Evolutionary conservation across 2,888 invertebrate genomes (phyloP).

Genomic region (Apomyelois bistriatella): DNA sequence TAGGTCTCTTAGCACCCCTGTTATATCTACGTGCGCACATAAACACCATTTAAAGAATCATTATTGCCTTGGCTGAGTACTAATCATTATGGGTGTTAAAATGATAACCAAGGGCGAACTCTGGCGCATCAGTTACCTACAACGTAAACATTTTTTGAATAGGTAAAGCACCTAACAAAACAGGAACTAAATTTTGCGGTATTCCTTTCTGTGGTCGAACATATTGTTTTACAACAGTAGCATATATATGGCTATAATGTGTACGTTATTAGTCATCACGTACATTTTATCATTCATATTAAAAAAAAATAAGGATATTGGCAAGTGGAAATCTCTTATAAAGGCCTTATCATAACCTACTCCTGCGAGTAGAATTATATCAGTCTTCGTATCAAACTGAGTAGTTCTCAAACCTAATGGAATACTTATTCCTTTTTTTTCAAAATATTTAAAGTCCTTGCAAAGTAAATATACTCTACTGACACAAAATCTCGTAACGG

Average conservation of each 20-base stretch:
- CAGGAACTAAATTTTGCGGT: neutral
- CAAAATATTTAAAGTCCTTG: no score
- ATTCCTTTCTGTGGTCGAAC: neutral
- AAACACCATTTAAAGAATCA: slow-evolving; percentile 67
- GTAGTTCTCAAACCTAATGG: no score
- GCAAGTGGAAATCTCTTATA: no score
- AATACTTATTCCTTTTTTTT: no score
- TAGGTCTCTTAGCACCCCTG: slow-evolving; percentile 52
- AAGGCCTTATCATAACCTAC: no score
- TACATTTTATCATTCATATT: neutral
- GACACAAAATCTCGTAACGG: no score
- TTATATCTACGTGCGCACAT: slow-evolving; percentile 57
- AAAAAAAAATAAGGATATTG: no score
- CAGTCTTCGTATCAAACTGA: no score
- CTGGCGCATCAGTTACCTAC: slow-evolving; percentile 3
- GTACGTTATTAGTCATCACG: neutral
- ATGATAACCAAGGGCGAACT: slow-evolving; percentile 49
- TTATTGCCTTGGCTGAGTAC: slow-evolving; percentile 61
- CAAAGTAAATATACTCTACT: no score
- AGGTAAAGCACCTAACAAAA: neutral
- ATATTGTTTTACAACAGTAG: slow-evolving; percentile 1
- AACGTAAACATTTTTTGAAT: slow-evolving; percentile 1
- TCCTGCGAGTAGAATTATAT: no score
- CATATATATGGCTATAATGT: neutral
- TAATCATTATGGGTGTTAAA: slow-evolving; percentile 57